Percentiles rank a stretch among this genome's conserved stretches.
phyloP scores from a whole-genome alignment of 2,113 vertebrate genomes.

The Eonycteris spelaea region DNA sequence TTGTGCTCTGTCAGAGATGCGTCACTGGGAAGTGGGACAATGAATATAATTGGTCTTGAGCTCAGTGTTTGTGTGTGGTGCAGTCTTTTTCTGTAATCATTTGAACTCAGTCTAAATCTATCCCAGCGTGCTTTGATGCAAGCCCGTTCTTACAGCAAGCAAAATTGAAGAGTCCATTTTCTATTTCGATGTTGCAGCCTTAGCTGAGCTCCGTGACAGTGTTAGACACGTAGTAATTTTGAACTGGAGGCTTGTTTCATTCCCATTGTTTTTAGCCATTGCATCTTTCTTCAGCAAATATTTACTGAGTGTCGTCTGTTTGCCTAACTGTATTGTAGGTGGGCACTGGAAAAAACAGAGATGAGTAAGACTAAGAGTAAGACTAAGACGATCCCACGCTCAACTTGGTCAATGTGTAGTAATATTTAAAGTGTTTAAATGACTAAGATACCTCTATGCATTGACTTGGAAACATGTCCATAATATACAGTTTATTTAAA shows the following conservation, averaged over 20 bases:
- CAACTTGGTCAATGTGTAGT: background rate
- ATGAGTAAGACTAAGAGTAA: background rate
- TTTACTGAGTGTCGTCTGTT: background rate
- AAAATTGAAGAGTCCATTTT: background rate
- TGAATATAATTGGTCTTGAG: background rate
- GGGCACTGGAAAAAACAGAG: background rate
- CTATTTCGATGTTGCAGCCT: background rate
- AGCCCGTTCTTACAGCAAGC: background rate
- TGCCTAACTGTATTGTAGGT: background rate
- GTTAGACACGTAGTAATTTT: background rate
- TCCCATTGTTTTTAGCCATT: background rate
- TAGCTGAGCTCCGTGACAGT: background rate
- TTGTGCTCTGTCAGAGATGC: background rate
- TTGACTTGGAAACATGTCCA: background rate
- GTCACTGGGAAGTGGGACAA: background rate
- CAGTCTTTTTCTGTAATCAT: background rate
- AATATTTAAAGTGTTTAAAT: constrained; percentile 9
- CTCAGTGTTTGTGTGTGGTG: background rate
- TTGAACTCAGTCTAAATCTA: background rate
- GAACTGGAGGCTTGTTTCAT: background rate
- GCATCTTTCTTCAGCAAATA: background rate
- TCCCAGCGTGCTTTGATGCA: background rate
- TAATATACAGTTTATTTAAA: background rate
- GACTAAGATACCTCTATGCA: background rate
- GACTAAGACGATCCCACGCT: background rate